Percentiles rank a stretch among this genome's conserved stretches.
phyloP scores from a whole-genome alignment of 2,113 vertebrate genomes.

The Poicephalus gulielmi region DNA sequence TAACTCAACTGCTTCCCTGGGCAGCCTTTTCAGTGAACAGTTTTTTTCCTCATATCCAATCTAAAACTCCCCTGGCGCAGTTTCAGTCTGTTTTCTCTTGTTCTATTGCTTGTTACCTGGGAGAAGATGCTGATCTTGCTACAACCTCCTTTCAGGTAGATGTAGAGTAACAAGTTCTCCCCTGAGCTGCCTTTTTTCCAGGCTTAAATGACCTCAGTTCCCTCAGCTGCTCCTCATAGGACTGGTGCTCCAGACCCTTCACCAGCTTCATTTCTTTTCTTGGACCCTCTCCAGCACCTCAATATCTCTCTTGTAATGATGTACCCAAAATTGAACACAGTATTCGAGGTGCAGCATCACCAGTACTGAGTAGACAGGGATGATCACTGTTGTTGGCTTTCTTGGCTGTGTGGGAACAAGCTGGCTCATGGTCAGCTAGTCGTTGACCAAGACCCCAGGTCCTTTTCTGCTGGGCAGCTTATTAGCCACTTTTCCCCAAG shows the following conservation, averaged over 20 bases:
- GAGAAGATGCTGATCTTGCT: not conserved
- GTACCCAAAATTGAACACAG: not conserved
- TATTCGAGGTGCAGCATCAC: not conserved
- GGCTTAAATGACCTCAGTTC: not conserved
- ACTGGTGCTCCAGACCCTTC: not conserved
- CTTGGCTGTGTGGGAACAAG: not conserved
- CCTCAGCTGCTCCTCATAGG: not conserved
- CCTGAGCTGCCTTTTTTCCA: not conserved
- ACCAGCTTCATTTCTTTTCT: not conserved
- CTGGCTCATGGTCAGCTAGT: not conserved
- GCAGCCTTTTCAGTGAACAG: not conserved
- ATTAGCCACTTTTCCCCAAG: not conserved
- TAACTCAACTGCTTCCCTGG: not conserved
- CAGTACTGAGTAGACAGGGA: not conserved
- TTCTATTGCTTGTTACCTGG: not conserved
- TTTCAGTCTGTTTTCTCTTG: not conserved
- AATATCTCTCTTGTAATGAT: not conserved
- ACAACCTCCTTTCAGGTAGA: not conserved
- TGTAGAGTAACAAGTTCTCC: not conserved
- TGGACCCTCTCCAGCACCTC: not conserved
- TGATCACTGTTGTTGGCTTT: not conserved
- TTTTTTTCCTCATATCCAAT: not conserved
- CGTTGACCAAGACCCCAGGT: not conserved
- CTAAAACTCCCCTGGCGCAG: not conserved
- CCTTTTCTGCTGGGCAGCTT: not conserved